These are phyloP conservation scores for Saturnia japonica DNA, from an alignment of 2,888 invertebrate genomes.

Conservation along the genomic window DNA sequence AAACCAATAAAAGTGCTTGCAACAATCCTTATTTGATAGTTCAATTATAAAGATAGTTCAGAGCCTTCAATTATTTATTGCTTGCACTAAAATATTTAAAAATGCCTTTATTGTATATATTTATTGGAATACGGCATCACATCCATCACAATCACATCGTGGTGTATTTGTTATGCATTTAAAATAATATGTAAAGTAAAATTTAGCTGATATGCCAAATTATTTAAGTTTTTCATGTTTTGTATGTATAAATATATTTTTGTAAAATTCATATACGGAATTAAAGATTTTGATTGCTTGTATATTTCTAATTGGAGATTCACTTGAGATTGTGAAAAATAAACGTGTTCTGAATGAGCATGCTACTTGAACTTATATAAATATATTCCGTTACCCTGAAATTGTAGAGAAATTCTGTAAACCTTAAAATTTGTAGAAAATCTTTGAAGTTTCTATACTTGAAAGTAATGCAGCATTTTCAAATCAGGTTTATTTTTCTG, in stretches of 20 bases:
- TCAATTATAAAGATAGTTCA: not conserved
- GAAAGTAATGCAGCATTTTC: not conserved
- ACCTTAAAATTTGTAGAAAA: too few relatives aligned
- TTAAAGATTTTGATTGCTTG: not conserved
- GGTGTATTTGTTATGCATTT: not conserved
- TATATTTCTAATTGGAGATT: not conserved
- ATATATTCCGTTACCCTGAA: too few relatives aligned
- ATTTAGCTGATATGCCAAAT: conserved; percentile 25
- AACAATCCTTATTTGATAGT: not conserved
- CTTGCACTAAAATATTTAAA: not conserved
- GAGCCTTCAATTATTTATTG: not conserved
- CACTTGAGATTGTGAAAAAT: not conserved
- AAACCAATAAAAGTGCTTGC: not conserved
- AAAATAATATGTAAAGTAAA: not conserved
- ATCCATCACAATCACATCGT: too few relatives aligned
- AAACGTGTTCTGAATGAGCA: not conserved
- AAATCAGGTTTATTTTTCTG: not conserved
- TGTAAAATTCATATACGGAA: not conserved
- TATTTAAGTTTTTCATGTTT: conserved; percentile 17
- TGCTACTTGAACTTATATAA: not conserved
- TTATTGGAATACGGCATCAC: not conserved
- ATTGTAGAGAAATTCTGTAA: too few relatives aligned
- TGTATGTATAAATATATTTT: conserved; percentile 8
- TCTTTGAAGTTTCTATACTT: not conserved
- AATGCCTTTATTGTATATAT: not conserved